Percentiles rank a stretch among this genome's conserved stretches.
These are phyloP conservation scores for Chaenocephalus aceratus DNA, from an alignment of 2,113 vertebrate species.

Conservation along the genomic window DNA sequence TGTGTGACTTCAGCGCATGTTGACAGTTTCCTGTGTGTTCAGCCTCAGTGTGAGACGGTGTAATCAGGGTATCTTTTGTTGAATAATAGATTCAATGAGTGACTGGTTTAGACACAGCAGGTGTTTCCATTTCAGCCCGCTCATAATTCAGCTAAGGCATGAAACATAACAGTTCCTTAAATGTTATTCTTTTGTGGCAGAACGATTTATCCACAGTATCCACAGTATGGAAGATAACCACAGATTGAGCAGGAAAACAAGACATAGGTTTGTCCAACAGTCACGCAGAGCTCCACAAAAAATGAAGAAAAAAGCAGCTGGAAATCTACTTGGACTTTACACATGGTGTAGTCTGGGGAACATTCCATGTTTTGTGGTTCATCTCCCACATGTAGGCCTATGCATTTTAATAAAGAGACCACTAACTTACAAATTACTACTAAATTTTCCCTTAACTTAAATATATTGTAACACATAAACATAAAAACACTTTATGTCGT, in stretches of 20 bases:
- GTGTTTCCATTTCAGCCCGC: constrained; percentile 60
- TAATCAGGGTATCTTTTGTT: constrained; percentile 58
- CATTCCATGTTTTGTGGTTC: not conserved
- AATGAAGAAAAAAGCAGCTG: constrained; percentile 23
- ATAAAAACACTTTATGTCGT: too few species aligned
- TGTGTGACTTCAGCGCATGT: constrained; percentile 40
- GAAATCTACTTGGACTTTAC: constrained; percentile 11
- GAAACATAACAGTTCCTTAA: constrained; percentile 43
- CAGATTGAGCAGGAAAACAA: constrained; percentile 17
- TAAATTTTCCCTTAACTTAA: not conserved
- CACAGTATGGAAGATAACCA: constrained; percentile 4
- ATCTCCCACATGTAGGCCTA: not conserved
- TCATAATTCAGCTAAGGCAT: constrained; percentile 47
- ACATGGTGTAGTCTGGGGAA: not conserved
- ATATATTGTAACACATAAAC: not conserved
- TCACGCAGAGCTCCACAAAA: constrained; percentile 6
- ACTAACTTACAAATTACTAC: not conserved
- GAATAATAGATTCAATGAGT: constrained; percentile 62
- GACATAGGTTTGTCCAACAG: constrained; percentile 26
- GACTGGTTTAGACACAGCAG: constrained; percentile 46
- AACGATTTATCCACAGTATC: constrained; percentile 34
- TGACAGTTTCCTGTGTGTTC: constrained; percentile 55
- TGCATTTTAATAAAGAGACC: not conserved
- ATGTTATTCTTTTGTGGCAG: constrained; percentile 56
- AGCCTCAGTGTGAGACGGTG: constrained; percentile 40